Percentiles rank a stretch among this genome's conserved stretches.
Evolutionary conservation across 2,888 invertebrate genomes (phyloP).

Genomic region (Drosophila anomalata): DNA sequence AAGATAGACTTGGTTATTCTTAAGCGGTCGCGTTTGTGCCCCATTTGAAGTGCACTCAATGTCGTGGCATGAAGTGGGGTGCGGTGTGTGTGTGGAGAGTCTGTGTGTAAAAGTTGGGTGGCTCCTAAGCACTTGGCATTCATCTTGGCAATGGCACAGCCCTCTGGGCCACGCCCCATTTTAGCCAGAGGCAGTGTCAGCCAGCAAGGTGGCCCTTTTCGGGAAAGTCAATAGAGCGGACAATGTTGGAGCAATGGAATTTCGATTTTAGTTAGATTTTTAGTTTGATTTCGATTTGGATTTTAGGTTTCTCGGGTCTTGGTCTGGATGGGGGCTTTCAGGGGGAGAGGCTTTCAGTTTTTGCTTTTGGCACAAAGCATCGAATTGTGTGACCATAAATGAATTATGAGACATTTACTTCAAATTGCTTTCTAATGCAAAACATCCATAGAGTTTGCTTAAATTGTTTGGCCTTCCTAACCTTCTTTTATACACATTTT

Average conservation of each 20-base stretch:
- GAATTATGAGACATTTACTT: constrained; percentile 82
- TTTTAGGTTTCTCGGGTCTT: constrained; percentile 10
- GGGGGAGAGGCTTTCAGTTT: neutral
- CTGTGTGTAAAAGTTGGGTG: constrained; percentile 4
- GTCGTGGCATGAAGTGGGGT: constrained; percentile 35
- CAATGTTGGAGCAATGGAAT: constrained; percentile 37
- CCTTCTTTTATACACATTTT: neutral
- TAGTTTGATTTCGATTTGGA: constrained; percentile 19
- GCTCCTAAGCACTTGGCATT: constrained; percentile 60
- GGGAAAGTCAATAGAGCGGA: constrained; percentile 49
- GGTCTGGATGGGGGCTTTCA: constrained; percentile 12
- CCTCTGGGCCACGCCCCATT: constrained; percentile 23
- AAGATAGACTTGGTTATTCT: constrained; percentile 67
- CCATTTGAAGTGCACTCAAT: constrained; percentile 73
- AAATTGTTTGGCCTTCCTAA: neutral
- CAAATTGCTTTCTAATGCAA: constrained; percentile 77
- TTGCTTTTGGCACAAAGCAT: constrained; percentile 7
- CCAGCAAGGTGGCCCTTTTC: constrained; percentile 25
- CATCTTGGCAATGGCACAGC: constrained; percentile 45
- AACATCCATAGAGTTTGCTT: constrained; percentile 53
- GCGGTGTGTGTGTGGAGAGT: constrained; percentile 7
- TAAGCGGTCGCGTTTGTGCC: constrained; percentile 78
- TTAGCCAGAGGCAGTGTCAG: neutral
- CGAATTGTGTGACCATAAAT: constrained; percentile 68
- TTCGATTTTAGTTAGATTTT: constrained; percentile 10